phyloP scores from a whole-genome alignment of 2,113 vertebrate species.

The Acrocephalus arundinaceus region DNA sequence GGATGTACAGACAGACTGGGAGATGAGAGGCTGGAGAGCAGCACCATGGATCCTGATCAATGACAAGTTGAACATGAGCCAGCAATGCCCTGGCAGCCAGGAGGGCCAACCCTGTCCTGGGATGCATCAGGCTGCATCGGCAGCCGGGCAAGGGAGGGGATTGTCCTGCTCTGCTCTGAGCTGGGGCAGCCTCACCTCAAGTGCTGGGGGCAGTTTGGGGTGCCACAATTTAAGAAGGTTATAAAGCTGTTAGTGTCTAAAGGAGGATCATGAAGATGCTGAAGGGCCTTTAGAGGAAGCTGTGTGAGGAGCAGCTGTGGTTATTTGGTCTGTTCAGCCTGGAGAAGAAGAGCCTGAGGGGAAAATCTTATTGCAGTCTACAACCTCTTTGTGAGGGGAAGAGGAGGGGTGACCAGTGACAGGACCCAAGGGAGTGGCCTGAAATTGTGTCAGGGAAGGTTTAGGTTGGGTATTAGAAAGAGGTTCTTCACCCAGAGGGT shows the following conservation, averaged over 20 bases:
- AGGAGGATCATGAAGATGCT: background rate
- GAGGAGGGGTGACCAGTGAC: background rate
- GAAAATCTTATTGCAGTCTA: background rate
- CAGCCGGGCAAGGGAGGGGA: background rate
- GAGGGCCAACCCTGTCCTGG: background rate
- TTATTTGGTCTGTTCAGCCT: background rate
- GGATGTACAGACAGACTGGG: background rate
- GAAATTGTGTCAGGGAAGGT: background rate
- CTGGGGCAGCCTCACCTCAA: background rate
- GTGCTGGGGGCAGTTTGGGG: rapidly evolving
- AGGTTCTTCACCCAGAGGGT: background rate
- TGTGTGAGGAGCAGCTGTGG: background rate
- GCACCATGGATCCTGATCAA: background rate
- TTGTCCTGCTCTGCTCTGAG: background rate
- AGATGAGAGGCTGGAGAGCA: background rate
- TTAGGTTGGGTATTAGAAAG: background rate
- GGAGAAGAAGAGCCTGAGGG: background rate
- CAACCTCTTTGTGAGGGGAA: background rate
- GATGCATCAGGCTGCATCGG: background rate
- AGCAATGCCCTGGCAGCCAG: background rate
- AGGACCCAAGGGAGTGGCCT: background rate
- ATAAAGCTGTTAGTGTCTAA: background rate
- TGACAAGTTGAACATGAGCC: background rate
- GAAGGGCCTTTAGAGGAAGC: background rate
- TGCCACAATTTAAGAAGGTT: background rate